phyloP scores from a whole-genome alignment of 2,797 vertebrate species.

The Furcifer pardalis region DNA sequence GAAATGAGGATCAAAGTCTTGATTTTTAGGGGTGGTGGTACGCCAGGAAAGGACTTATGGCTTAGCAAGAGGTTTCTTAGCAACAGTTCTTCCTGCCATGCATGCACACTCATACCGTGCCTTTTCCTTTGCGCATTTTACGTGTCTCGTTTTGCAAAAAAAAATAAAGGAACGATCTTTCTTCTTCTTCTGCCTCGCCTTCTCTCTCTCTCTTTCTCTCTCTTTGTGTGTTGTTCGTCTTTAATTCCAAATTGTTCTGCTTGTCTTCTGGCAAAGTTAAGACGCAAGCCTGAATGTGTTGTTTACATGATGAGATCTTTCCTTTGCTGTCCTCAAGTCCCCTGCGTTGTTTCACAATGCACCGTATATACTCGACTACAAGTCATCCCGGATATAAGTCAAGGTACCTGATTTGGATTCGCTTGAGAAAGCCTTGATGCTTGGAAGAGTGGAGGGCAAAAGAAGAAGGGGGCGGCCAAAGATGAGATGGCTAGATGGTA shows the following conservation, averaged over 20 bases:
- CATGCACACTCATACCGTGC: conserved; percentile 38
- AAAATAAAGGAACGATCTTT: not conserved
- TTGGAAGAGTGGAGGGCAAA: too few species aligned
- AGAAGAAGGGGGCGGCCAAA: too few species aligned
- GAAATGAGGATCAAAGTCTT: conserved; percentile 55
- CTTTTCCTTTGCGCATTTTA: conserved; percentile 8
- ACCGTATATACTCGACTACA: too few species aligned
- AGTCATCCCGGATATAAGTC: too few species aligned
- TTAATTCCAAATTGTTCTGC: too few species aligned
- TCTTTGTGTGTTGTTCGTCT: too few species aligned
- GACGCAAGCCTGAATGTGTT: not conserved
- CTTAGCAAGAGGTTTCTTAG: conserved; percentile 81
- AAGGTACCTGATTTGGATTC: too few species aligned
- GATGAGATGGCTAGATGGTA: too few species aligned
- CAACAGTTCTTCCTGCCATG: conserved; percentile 70
- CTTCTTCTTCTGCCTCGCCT: not conserved
- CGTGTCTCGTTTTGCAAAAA: conserved; percentile 22
- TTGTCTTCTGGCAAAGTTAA: not conserved
- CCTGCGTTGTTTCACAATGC: not conserved
- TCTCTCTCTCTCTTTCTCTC: not conserved
- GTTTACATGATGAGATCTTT: not conserved
- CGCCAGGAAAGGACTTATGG: conserved; percentile 66
- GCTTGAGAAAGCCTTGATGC: too few species aligned
- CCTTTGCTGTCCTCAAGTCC: not conserved
- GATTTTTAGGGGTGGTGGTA: conserved; percentile 52